phyloP scores from a whole-genome alignment of 2,888 invertebrate genomes.

The Lysandra bellargus region DNA sequence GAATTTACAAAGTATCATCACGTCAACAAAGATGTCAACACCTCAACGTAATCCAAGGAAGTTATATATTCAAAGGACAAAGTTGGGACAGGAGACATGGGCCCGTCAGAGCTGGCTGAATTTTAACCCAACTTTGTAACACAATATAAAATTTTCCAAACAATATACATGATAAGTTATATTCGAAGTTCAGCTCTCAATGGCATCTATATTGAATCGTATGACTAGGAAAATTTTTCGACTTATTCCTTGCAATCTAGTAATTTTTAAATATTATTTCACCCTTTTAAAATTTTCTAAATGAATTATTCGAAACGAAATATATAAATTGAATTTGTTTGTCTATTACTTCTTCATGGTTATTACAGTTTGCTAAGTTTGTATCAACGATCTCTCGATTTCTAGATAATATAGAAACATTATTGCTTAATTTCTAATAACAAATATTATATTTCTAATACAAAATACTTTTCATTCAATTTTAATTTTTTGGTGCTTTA shows the following conservation, averaged over 20 bases:
- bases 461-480: background rate
- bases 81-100: background rate
- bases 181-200: background rate
- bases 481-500: background rate
- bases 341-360: too few relatives aligned
- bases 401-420: too few relatives aligned
- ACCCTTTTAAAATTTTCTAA: too few relatives aligned
- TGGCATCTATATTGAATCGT: background rate
- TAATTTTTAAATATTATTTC: too few relatives aligned
- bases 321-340: too few relatives aligned
- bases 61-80: slow-evolving; percentile 17
- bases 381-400: too few relatives aligned
- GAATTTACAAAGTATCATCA: background rate
- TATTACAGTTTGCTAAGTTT: too few relatives aligned
- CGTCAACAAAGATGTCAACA: background rate
- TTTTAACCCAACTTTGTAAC: slow-evolving; percentile 26
- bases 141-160: slow-evolving; percentile 18
- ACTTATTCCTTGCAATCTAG: background rate
- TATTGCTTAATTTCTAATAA: too few relatives aligned
- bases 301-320: too few relatives aligned
- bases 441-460: background rate
- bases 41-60: background rate
- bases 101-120: slow-evolving; percentile 21
- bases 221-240: background rate
- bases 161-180: slow-evolving; percentile 20